Evolutionary conservation across 2,797 vertebrate species (phyloP).

Genomic region (Hephaestus fuliginosus): DNA sequence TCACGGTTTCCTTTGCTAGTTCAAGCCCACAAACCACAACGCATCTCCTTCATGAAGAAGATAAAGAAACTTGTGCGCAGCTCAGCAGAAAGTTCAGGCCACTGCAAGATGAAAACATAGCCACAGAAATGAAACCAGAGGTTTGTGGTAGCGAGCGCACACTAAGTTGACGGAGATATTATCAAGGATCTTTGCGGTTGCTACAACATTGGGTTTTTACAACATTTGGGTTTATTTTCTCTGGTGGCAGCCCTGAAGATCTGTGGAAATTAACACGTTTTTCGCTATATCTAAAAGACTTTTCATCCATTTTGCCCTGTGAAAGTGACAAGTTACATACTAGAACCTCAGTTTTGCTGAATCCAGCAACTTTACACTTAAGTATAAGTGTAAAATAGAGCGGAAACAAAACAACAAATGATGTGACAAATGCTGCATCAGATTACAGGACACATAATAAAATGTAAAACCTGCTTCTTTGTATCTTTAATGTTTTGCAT

Average conservation of each 20-base stretch:
- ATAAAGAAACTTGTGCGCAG: not conserved
- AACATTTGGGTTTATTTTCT: not conserved
- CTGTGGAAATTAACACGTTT: not conserved
- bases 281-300: not conserved
- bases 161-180: not conserved
- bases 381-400: not conserved
- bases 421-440: not conserved
- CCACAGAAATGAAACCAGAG: slow-evolving; percentile 4
- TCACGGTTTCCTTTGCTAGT: not conserved
- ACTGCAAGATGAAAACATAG: slow-evolving; percentile 4
- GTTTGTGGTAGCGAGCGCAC: not conserved
- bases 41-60: not conserved
- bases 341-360: not conserved
- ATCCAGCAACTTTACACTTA: not conserved
- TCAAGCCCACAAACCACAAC: too few relatives aligned
- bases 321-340: not conserved
- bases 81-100: not conserved
- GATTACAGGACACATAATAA: not conserved
- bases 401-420: not conserved
- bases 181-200: not conserved
- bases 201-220: not conserved
- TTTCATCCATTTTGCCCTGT: not conserved
- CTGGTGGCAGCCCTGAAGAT: not conserved
- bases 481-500: not conserved
- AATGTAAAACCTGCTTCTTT: not conserved